Evolutionary conservation across 2,113 vertebrate species (phyloP), one percentile per base, ranked within the genome.

Genomic region (Puntigrus tetrazona): DNA sequence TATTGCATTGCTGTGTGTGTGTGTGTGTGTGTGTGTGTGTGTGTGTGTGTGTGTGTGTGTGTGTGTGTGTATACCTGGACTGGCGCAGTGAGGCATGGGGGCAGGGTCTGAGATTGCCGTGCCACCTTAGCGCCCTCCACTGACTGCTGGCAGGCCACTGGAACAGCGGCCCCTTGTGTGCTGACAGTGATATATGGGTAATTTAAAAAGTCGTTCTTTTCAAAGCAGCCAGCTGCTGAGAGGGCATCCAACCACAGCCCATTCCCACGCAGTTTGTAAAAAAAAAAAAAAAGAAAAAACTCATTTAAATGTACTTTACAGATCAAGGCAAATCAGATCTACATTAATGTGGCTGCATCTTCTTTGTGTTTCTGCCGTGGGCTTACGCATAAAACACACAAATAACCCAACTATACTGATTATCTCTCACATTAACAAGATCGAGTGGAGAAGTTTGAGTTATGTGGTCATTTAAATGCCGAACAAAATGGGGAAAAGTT

Each of bases 121-220:
- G 87, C 84, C 89, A 88, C 82, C 76, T 86, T 83, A 73, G 87
- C 74, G 52, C 86, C 88, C 90, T 88, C 87, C 86, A 85, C 86
- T 88, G 86, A 85, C 88, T 89, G 85, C 69, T 75, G 75, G 85
- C 47, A 78, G 86, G 88, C 86, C 84, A 88, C 88, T 89, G 89
- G 91, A 83, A 88, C 90, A 88, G 81, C 78, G 82, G 83, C 88
- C 91, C 89, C 84, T 90, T 88, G 88, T 85, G 88, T 78, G 59
- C 82, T 94, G 93, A 94, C 93, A 94, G 92, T 94, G 93, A 93
- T 94, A 89, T 94, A 94, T 94, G 90, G 90, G 92, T 94, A 93
- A 94, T 93, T 93, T 94, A 93, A 93, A 93, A 93, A 94, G 93
- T 93, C 90, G 87, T 93, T 94, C 91, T 93, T 94, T 81, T 93